phyloP scores from a whole-genome alignment of 1,140 invertebrate species.

The Bicyclus anynana region DNA sequence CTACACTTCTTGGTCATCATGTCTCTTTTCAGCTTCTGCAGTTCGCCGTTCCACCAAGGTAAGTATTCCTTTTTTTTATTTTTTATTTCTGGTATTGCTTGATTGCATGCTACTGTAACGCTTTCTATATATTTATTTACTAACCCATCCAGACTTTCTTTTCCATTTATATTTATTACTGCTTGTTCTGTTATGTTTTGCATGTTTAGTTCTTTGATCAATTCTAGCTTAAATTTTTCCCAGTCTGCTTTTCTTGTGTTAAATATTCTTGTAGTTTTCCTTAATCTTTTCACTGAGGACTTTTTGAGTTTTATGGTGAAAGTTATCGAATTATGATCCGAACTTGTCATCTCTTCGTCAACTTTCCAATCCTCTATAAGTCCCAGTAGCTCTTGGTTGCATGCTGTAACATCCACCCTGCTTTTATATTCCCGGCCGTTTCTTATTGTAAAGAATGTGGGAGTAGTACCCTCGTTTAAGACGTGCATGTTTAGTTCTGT shows the following conservation, averaged over 20 bases:
- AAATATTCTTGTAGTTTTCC: constrained; percentile 11
- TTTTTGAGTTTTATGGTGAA: constrained; percentile 6
- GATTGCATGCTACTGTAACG: constrained; percentile 7
- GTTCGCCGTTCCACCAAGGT: constrained; percentile 6
- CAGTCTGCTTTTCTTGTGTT: constrained; percentile 19
- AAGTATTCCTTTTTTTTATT: neutral
- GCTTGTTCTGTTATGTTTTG: neutral
- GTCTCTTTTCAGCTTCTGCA: neutral
- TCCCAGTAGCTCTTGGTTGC: neutral
- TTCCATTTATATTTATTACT: constrained; percentile 1
- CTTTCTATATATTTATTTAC: neutral
- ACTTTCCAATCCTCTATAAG: constrained; percentile 6
- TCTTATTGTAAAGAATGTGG: constrained; percentile 27
- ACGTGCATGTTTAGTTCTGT: constrained; percentile 18
- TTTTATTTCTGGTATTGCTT: constrained; percentile 4
- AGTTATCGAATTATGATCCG: constrained; percentile 18
- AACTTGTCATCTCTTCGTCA: neutral
- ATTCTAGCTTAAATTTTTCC: constrained; percentile 8
- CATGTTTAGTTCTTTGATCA: constrained; percentile 1
- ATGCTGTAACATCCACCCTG: constrained; percentile 20
- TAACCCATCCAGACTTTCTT: neutral
- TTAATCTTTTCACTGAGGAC: neutral
- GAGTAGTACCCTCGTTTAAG: constrained; percentile 21
- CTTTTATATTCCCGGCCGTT: constrained; percentile 10
- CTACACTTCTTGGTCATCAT: neutral